Base-by-base conservation (phyloP, 2,797 vertebrate species). In the Spatula clypeata region DNA sequence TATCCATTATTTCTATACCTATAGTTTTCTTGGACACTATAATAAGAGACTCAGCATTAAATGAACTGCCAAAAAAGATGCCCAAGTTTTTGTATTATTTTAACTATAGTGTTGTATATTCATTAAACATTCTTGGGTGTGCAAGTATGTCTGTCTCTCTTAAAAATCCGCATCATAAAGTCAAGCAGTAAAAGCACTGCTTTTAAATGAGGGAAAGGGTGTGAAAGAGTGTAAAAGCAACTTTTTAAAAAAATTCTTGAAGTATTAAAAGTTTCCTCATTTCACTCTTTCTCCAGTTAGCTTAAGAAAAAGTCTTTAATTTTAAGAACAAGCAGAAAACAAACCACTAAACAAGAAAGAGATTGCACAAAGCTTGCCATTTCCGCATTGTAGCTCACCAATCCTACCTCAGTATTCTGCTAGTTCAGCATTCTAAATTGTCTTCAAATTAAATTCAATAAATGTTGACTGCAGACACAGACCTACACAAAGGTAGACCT, bases 281-380 rank as follows among this genome's bases (percentile, higher is more conserved):
- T 88, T 88, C 73, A 93, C 9, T 86, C 45, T 80, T 93, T 85
- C 83, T 94, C 55, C 71, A 85, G 47, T 84, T 66, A 93, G 67
- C 45, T 81, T 76, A 19, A 69, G 49, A 85, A 79, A 49, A 76
- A 53, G 40, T 49, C 93, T 94, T 89, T 69, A 45, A 58, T 86
- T 79, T 88, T 79, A 93, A 90, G 62, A 94, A 83, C 34, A 81
- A 94, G 79, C 34, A 90, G 70, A 90, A 93, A 88, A 45, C 18
- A 79, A 76, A 85, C 58, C 32, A 69, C 42, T 87, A 57, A 60
- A 70, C 31, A 26, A 70, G 66, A 69, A 82, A 82, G 32, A 85
- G 66, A n/a, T 11, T 16, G 58, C 79, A 92, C 58, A 86, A 91
- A 91, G 66, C 32, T 64, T 76, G 47, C 82, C 20, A 55, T 94